Evolutionary conservation across 2,888 invertebrate genomes (phyloP), one percentile per base, ranked within the genome.

Genomic region (Monoplex corrugatus): DNA sequence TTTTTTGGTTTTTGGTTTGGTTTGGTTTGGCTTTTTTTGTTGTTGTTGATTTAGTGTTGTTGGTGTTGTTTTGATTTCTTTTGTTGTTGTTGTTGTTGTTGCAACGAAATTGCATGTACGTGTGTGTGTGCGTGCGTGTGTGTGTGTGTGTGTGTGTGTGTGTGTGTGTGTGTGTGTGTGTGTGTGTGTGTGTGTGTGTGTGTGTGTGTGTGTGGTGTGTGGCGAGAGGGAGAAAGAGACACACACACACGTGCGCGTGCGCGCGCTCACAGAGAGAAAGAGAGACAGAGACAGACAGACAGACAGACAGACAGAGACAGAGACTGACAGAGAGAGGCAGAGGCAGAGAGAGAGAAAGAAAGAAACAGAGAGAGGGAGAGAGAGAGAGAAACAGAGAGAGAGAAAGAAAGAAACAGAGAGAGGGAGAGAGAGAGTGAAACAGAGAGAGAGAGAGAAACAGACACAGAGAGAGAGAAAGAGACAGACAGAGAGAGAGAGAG

Each of bases 361-460:
- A 68, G 19, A 68, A n/a, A 68, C 28, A 68, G 68, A 68, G 13
- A 68, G 68, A 68, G 19, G 28, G 63, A 19, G 63, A 63, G 63
- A 63, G 63, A 63, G 63, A 63, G 63, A 63, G 63, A 63, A n/a
- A 63, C 28, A 63, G 63, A 63, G 63, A 63, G 63, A 63, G 63
- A 63, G 63, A 63, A n/a, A 63, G 63, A n/a, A n/a, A n/a, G n/a
- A n/a, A n/a, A n/a, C n/a, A n/a, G n/a, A n/a, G n/a, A n/a, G n/a
- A n/a, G n/a, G n/a, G n/a, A n/a, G n/a, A n/a, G n/a, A n/a, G n/a
- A n/a, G n/a, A n/a, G n/a, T n/a, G n/a, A n/a, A n/a, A n/a, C 28
- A 19, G 63, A 63, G 63, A 63, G 63, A 63, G 63, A 19, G 63
- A 63, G 63, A 63, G 63, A 13, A 19, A 28, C 57, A 23, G 57